These are phyloP conservation scores for Sarcophaga bullata DNA, from an alignment of 1,140 invertebrate species.

Conservation along the genomic window DNA sequence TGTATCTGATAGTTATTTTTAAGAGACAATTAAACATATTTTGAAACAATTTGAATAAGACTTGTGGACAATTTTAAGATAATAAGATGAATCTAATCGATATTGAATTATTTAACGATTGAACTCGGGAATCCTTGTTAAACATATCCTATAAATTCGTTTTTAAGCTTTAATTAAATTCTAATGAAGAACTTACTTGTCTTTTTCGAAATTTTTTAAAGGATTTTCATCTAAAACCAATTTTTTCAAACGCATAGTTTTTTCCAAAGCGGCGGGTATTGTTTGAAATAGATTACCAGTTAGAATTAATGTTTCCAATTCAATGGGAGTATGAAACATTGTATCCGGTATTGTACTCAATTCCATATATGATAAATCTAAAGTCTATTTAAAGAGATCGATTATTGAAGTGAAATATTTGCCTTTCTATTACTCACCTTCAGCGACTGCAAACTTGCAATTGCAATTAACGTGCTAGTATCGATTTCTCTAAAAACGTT, in stretches of 20 bases:
- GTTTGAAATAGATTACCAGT: conserved; percentile 74
- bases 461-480: conserved; percentile 70
- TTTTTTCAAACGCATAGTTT: conserved; percentile 70
- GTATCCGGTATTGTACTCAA: conserved; percentile 71
- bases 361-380: conserved; percentile 76
- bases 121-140: no score
- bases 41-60: no score
- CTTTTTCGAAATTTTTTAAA: conserved; percentile 67
- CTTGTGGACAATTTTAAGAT: no score
- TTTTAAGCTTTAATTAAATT: no score
- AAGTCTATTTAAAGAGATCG: conserved; percentile 63
- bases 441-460: conserved; percentile 72
- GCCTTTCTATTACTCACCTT: conserved; percentile 67
- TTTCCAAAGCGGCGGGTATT: conserved; percentile 71
- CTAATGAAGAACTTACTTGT: conserved; percentile 57
- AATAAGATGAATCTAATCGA: background rate
- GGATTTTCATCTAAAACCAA: conserved; percentile 77
- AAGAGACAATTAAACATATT: no score
- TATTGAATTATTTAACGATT: conserved; percentile 19
- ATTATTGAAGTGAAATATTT: conserved; percentile 4
- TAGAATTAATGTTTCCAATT: conserved; percentile 74
- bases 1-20: no score
- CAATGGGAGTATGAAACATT: conserved; percentile 73
- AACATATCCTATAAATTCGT: no score
- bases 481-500: conserved; percentile 76